These are phyloP conservation scores for Dastarcus helophoroides DNA, from an alignment of 2,888 invertebrate species.

Conservation along the genomic window DNA sequence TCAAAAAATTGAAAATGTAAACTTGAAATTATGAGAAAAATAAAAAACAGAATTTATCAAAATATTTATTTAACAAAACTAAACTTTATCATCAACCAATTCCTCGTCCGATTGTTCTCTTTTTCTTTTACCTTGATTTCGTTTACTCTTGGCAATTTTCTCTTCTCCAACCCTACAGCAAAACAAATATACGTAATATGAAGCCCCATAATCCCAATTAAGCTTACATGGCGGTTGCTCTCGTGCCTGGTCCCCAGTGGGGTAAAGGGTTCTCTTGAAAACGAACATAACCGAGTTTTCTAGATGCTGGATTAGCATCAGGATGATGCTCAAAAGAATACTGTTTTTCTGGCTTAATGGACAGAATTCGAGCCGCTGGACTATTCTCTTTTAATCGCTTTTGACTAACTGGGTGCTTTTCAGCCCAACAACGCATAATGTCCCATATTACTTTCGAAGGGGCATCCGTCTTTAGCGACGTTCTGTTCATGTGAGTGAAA, in stretches of 20 bases:
- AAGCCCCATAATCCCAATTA: slow-evolving; percentile 4
- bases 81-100: too few species aligned
- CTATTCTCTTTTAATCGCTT: slow-evolving; percentile 44
- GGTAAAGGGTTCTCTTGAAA: slow-evolving; percentile 81
- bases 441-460: slow-evolving; percentile 85
- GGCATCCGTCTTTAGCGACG: slow-evolving; percentile 87
- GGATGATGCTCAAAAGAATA: slow-evolving; percentile 47
- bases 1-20: too few species aligned
- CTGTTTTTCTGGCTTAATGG: slow-evolving; percentile 37
- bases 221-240: slow-evolving; percentile 63
- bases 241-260: slow-evolving; percentile 86
- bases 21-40: too few species aligned
- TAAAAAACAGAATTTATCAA: too few species aligned
- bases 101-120: slow-evolving; percentile 21
- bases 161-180: slow-evolving; percentile 47
- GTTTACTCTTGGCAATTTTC: slow-evolving; percentile 47
- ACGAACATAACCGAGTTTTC: slow-evolving; percentile 57
- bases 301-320: slow-evolving; percentile 71
- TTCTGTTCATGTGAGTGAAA: slow-evolving; percentile 77
- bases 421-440: slow-evolving; percentile 72
- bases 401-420: slow-evolving; percentile 51
- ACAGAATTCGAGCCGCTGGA: slow-evolving; percentile 45
- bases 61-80: too few species aligned
- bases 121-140: slow-evolving; percentile 57
- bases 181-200: slow-evolving; percentile 16